phyloP scores from a whole-genome alignment of 2,888 invertebrate species.

The Ormia ochracea region DNA sequence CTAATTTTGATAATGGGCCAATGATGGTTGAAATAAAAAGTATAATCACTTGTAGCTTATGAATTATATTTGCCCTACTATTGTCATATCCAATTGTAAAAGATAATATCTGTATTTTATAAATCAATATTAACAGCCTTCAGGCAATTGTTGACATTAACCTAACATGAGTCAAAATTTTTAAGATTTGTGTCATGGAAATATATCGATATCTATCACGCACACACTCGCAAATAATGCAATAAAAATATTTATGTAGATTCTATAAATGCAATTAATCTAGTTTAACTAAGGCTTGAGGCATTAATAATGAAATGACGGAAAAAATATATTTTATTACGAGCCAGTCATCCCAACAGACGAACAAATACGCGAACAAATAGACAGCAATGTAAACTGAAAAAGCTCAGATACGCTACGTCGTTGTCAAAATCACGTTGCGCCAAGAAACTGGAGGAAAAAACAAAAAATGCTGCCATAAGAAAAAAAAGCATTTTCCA shows the following conservation, averaged over 20 bases:
- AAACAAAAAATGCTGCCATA: not conserved
- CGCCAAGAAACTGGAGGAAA: constrained; percentile 1
- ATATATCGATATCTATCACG: constrained; percentile 15
- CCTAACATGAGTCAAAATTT: constrained; percentile 59
- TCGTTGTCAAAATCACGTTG: constrained; percentile 52
- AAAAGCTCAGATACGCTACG: constrained; percentile 51
- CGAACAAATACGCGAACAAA: constrained; percentile 1
- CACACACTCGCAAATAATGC: not conserved
- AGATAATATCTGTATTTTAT: constrained; percentile 27
- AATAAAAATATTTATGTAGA: not conserved
- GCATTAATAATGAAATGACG: constrained; percentile 61
- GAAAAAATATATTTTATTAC: constrained; percentile 42
- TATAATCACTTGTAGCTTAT: not conserved
- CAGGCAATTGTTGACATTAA: constrained; percentile 63
- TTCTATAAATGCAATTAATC: constrained; percentile 61
- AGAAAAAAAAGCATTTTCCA: constrained; percentile 6
- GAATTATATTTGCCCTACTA: not conserved
- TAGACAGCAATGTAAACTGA: constrained; percentile 33
- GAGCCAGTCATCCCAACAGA: constrained; percentile 2
- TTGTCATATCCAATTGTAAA: not conserved
- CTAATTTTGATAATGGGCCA: too few species aligned
- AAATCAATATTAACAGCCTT: constrained; percentile 62
- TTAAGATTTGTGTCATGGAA: constrained; percentile 41
- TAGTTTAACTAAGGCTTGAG: constrained; percentile 56
- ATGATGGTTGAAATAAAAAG: too few species aligned